Evolutionary conservation across 2,797 vertebrate species (phyloP).

Genomic region (Syndactyla subalaris): DNA sequence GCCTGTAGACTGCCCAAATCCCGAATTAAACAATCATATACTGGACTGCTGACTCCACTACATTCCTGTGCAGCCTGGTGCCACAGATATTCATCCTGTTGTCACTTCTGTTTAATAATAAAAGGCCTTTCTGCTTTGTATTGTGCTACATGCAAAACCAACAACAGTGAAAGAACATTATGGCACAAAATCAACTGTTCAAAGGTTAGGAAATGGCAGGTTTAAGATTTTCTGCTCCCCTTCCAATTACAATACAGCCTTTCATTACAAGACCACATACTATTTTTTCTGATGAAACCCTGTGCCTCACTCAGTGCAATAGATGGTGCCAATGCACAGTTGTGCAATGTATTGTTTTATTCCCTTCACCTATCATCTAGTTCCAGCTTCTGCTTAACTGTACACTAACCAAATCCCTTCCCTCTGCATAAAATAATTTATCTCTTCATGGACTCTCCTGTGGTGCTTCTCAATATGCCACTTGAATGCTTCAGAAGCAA

Average conservation of each 20-base stretch:
- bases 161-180: neutral
- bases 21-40: constrained; percentile 23
- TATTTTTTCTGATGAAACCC: neutral
- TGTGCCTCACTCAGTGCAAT: neutral
- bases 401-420: constrained; percentile 12
- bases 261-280: neutral
- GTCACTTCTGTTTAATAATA: constrained; percentile 19
- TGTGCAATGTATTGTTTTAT: neutral
- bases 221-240: constrained; percentile 1
- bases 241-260: neutral
- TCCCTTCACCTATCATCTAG: neutral
- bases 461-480: constrained; percentile 38
- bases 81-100: constrained; percentile 1
- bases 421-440: constrained; percentile 16
- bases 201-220: neutral
- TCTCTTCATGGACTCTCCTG: neutral
- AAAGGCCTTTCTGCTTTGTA: neutral
- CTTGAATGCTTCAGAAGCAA: constrained; percentile 45
- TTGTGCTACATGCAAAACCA: neutral
- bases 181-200: neutral
- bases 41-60: constrained; percentile 5
- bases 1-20: constrained; percentile 15
- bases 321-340: constrained; percentile 28
- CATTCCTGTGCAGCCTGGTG: neutral
- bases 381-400: neutral